Evolutionary conservation across 2,797 vertebrate species (phyloP), one percentile per base, ranked within the genome.

Genomic region (Anas georgica): DNA sequence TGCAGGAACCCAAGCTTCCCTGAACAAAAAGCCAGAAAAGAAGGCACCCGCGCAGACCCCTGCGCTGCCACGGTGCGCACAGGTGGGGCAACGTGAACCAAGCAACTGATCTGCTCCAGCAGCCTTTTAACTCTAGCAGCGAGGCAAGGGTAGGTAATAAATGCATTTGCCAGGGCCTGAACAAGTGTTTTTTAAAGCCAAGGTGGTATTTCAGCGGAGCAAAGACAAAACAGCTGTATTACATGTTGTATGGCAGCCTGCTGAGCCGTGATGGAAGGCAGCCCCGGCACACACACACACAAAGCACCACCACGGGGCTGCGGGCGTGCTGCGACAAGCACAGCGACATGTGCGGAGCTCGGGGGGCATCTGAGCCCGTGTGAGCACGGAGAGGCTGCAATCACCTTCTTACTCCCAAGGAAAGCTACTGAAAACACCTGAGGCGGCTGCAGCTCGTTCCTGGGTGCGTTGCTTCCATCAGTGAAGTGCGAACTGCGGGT

Each of bases 311-410:
- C n/a, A 7, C 1, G 5, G 81, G 35, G 12, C 16, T 50, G 33
- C 12, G 35, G 60, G 50, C 60, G 28, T 25, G 50, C 68, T 37
- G 55, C 16, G 69, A 64, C 12, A 12, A 55, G 29, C 39, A 25
- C 29, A 6, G 17, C 1, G 3, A 54, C 39, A 43, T 18, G 3
- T 31, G n/a, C 7, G 2, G 2, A 45, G 58, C 35, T 64, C 54
- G n/a, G 23, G 0, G 28, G 63, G 29, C 52, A 67, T 7, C 43
- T 13, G 23, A 78, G 18, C 33, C 2, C 0, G 9, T 2, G 41
- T 1, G n/a, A 25, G 50, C 59, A 66, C 2, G 41, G 76, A 31
- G 4, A 1, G 15, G 52, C 23, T 74, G 17, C 31, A 29, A 60
- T 20, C 64, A 52, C 48, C n/a, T 59, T n/a, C 69, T 45, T 3